phyloP scores from a whole-genome alignment of 2,113 vertebrate genomes.

The Engraulis encrasicolus region DNA sequence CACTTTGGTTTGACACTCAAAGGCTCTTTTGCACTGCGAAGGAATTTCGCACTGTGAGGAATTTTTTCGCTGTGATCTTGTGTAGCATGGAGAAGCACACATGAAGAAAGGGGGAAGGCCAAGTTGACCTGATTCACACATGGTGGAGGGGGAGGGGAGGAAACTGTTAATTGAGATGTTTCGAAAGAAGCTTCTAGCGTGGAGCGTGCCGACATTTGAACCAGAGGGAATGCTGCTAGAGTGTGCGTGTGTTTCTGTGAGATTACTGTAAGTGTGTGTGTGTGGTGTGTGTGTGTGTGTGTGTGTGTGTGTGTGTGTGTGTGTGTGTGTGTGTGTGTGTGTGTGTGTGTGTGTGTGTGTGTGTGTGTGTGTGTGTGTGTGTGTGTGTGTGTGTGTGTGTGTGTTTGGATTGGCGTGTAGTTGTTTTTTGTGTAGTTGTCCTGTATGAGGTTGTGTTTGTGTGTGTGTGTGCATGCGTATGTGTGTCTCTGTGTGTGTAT shows the following conservation, averaged over 20 bases:
- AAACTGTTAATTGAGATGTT: not conserved
- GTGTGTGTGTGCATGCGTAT: not conserved
- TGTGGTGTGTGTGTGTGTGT: not conserved
- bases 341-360: not conserved
- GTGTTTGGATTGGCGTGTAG: not conserved
- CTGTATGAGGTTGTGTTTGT: not conserved
- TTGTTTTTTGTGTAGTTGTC: not conserved
- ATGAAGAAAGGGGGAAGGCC: not conserved
- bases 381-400: not conserved
- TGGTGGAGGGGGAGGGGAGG: not conserved
- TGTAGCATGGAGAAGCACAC: not conserved
- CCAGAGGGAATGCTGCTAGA: not conserved
- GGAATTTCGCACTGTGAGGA: not conserved
- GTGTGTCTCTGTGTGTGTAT: not conserved
- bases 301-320: not conserved
- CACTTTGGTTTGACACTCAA: not conserved
- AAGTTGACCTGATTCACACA: not conserved
- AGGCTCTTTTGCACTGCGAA: not conserved
- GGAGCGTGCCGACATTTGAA: not conserved
- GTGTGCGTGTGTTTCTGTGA: not conserved
- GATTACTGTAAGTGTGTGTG: no score
- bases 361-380: not conserved
- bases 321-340: not conserved
- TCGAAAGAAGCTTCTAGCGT: not conserved
- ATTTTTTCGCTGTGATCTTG: not conserved